These are phyloP conservation scores for Myotis daubentonii DNA, from an alignment of 2,797 vertebrate genomes.

Conservation along the genomic window DNA sequence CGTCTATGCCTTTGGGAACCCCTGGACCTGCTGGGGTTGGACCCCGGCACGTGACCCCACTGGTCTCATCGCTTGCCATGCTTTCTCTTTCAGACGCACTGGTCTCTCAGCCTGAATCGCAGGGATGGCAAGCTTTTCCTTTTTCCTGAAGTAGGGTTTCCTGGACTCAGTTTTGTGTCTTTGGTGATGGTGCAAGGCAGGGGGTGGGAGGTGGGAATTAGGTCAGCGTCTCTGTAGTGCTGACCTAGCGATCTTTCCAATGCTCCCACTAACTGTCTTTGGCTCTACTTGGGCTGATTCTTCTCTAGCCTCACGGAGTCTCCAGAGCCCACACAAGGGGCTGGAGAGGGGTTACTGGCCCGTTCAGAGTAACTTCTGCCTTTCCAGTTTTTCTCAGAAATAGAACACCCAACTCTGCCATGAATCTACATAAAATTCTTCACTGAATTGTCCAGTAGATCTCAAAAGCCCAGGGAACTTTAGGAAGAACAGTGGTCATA, in stretches of 20 bases:
- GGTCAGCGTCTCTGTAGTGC: neutral
- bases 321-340: neutral
- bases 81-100: neutral
- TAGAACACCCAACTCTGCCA: neutral
- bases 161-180: neutral
- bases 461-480: neutral
- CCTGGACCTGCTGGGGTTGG: no score
- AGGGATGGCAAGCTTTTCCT: neutral
- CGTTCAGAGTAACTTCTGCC: neutral
- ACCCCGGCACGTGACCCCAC: neutral
- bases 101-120: neutral
- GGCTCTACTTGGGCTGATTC: neutral
- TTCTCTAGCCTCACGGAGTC: neutral
- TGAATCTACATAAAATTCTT: neutral
- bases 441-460: neutral
- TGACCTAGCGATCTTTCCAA: neutral
- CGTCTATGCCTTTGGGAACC: no score
- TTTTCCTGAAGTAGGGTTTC: neutral
- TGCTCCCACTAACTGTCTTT: neutral
- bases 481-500: neutral
- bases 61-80: neutral
- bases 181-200: neutral
- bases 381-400: constrained; percentile 23
- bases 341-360: neutral
- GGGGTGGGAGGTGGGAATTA: neutral